phyloP scores from a whole-genome alignment of 2,888 invertebrate species.

The Sesia apiformis region DNA sequence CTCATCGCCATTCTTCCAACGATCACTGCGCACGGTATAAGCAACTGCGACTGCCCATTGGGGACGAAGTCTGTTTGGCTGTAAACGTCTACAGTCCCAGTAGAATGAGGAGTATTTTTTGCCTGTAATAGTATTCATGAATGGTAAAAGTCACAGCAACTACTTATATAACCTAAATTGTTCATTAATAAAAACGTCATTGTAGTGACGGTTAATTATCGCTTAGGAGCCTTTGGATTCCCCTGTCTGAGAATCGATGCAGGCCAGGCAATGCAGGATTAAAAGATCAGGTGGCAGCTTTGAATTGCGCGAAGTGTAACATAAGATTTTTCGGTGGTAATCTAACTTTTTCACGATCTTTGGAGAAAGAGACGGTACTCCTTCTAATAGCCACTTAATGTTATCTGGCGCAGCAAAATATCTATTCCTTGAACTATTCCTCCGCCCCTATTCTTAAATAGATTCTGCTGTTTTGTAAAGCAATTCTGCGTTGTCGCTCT shows the following conservation, averaged over 20 bases:
- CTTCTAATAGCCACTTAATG: not conserved
- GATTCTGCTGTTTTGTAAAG: constrained; percentile 5
- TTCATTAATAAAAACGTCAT: not conserved
- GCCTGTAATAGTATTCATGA: constrained; percentile 12
- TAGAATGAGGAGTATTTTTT: constrained; percentile 6
- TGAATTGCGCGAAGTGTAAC: constrained; percentile 13
- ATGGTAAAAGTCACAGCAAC: constrained; percentile 10
- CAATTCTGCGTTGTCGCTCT: constrained; percentile 1
- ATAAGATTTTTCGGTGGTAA: constrained; percentile 3
- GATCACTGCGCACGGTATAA: constrained; percentile 9
- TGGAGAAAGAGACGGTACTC: constrained; percentile 11
- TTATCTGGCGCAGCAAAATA: not conserved
- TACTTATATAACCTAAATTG: constrained; percentile 1
- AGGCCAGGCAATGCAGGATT: constrained; percentile 13
- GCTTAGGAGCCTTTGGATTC: not conserved
- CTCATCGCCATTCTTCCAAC: constrained; percentile 7
- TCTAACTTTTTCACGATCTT: constrained; percentile 11
- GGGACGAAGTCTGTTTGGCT: constrained; percentile 10
- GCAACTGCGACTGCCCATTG: constrained; percentile 7
- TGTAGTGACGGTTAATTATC: not conserved
- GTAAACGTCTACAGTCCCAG: constrained; percentile 11
- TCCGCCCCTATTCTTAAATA: too few relatives aligned
- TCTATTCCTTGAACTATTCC: too few relatives aligned
- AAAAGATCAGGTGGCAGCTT: constrained; percentile 3
- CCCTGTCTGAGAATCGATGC: constrained; percentile 7